Base-by-base conservation (phyloP, 2,797 vertebrate genomes). In the Pagetopsis macropterus region DNA sequence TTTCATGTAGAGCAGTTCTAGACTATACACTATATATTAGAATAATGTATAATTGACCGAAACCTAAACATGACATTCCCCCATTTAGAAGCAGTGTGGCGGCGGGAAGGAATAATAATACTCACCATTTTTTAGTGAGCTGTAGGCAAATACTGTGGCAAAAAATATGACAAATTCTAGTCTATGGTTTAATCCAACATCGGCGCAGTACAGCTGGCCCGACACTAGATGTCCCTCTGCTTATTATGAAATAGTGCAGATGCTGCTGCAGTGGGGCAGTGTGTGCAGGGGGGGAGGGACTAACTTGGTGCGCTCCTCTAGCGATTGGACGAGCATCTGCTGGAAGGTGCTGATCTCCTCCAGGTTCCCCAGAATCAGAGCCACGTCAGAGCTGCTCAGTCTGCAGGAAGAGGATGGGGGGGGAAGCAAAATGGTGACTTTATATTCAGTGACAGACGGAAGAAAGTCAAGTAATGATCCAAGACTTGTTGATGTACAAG, bases 231-330 rank as follows among this genome's bases (percentile, higher is more conserved):
- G 93, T 82, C 86, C 5, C 75, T 80, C 45, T 78, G 74, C 65
- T 57, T 73, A 50, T 82, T 65, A 50, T 72, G 67, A 79, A 78
- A 76, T 67, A 43, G 56, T 55, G 65, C 49, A 48, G 45, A 63
- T 70, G 70, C 52, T 83, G 74, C 73, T 85, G 79, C 84, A 85
- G 82, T 63, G 55, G 33, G 45, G 46, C 52, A 46, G 65, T 52
- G 67, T 58, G 48, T 48, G 68, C 5, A 46, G 33, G 33, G 8
- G 33, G 43, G 52, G 51, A 19, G 33, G 61, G 76, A 94, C 97
- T 95, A 87, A 99, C 98, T 97, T 99, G 87, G 96, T 96, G 91
- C 97, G 97, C 87, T 99, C 98, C 93, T 99, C 98, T 91, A 99
- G 92, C 59, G 97, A 96, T 83, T 99, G 98, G 84, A 98, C 97